phyloP scores from a whole-genome alignment of 2,888 invertebrate species.

The Steromphala cineraria region DNA sequence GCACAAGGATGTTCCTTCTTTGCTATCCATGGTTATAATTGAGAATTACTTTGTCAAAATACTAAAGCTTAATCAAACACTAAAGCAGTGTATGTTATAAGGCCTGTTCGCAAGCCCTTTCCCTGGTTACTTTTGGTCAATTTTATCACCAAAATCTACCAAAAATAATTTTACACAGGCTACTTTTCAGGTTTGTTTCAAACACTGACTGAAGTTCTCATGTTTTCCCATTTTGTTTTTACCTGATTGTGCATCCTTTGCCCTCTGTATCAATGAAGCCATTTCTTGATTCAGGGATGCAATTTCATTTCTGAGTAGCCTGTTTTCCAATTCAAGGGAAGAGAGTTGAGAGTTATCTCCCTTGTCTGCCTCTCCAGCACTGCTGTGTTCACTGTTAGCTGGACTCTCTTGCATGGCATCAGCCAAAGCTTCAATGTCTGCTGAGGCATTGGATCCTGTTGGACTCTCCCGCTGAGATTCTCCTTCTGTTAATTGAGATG shows the following conservation, averaged over 20 bases:
- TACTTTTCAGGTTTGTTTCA: too few relatives aligned
- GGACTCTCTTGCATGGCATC: constrained; percentile 68
- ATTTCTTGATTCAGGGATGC: constrained; percentile 78
- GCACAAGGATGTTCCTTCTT: too few relatives aligned
- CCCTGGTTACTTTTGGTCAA: too few relatives aligned
- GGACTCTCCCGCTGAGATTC: constrained; percentile 51
- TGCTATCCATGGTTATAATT: too few relatives aligned
- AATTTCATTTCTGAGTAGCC: constrained; percentile 77
- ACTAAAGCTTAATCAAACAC: too few relatives aligned
- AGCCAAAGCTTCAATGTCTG: constrained; percentile 60
- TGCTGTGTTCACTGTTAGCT: constrained; percentile 63
- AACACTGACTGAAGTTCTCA: neutral
- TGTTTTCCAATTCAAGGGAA: constrained; percentile 72
- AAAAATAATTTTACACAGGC: too few relatives aligned
- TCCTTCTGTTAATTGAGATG: neutral
- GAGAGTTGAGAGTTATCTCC: constrained; percentile 53
- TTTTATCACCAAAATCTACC: too few relatives aligned
- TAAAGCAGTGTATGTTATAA: too few relatives aligned
- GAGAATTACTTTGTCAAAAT: too few relatives aligned
- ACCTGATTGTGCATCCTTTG: constrained; percentile 77
- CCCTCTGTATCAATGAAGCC: constrained; percentile 76
- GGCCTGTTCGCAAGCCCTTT: too few relatives aligned
- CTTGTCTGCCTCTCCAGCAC: constrained; percentile 53
- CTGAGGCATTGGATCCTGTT: constrained; percentile 50
- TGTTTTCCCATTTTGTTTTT: neutral